Conservation (phyloP, 1,140 invertebrate species). For the Philotrypesis tridentata region DNA sequence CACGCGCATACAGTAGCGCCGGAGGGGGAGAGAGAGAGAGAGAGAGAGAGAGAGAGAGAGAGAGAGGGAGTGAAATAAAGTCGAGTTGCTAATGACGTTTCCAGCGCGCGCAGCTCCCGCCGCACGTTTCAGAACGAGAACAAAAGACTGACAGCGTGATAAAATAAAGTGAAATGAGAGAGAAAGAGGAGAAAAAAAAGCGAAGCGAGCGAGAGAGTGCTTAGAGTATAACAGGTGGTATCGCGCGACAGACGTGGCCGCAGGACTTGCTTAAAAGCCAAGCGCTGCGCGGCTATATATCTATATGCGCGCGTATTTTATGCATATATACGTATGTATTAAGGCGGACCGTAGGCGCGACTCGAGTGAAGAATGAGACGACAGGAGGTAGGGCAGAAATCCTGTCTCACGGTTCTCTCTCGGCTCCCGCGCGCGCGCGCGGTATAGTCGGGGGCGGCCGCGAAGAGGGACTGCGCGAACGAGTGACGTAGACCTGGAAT, state of each 20-base stretch:
- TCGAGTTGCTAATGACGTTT: conserved; percentile 36
- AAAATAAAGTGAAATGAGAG: conserved; percentile 6
- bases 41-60: no score
- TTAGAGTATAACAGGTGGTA: neutral
- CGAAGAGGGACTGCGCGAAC: neutral
- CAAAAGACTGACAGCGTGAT: neutral
- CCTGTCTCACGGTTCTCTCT: neutral
- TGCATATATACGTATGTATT: no score
- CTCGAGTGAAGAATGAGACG: neutral
- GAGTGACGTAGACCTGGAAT: neutral
- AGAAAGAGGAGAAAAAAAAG: no score
- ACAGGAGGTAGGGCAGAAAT: neutral
- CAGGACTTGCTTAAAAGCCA: no score
- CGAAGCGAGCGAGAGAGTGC: neutral
- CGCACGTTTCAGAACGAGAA: neutral
- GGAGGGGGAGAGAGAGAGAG: no score
- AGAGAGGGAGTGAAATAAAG: neutral
- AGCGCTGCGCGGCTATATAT: no score
- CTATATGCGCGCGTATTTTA: no score
- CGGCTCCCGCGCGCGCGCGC: neutral
- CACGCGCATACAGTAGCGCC: neutral
- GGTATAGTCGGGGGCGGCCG: neutral
- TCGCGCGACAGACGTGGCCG: neutral
- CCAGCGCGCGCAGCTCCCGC: neutral
- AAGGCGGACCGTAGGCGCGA: neutral